Evolutionary conservation across 2,888 invertebrate genomes (phyloP).

Genomic region (Trimorus sp.): DNA sequence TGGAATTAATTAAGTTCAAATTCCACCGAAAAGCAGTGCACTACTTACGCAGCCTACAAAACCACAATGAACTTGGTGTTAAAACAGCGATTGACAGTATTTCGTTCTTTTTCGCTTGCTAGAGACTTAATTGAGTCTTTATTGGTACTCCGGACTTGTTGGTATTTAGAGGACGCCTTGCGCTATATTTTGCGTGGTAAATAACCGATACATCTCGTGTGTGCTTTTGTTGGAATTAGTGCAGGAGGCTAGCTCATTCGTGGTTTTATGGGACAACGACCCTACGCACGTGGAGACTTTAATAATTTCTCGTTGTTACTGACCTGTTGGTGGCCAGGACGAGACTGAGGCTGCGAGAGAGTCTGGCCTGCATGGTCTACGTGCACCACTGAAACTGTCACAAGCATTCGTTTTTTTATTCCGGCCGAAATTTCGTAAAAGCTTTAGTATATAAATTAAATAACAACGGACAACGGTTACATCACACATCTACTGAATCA

Average conservation of each 20-base stretch:
- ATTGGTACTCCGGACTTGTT: conserved; percentile 9
- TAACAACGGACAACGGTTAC: conserved; percentile 39
- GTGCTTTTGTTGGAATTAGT: conserved; percentile 60
- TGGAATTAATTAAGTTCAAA: neutral
- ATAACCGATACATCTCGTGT: conserved; percentile 51
- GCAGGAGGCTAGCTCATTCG: conserved; percentile 51
- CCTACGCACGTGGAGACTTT: conserved; percentile 66
- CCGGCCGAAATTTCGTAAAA: conserved; percentile 70
- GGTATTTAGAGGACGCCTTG: neutral
- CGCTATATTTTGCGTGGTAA: conserved; percentile 46
- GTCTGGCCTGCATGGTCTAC: conserved; percentile 81
- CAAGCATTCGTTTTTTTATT: conserved; percentile 80
- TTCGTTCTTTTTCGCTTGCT: conserved; percentile 3
- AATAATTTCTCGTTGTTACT: conserved; percentile 78
- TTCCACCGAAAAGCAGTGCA: conserved; percentile 26
- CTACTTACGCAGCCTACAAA: conserved; percentile 43
- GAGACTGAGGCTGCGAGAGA: conserved; percentile 81
- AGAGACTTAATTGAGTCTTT: too few species aligned
- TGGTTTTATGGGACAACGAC: conserved; percentile 67
- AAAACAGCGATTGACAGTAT: neutral
- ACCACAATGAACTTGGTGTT: conserved; percentile 48
- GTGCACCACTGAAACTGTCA: conserved; percentile 80
- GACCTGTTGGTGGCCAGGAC: conserved; percentile 81
- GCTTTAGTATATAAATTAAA: conserved; percentile 58
- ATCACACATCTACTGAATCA: conserved; percentile 30